Base-by-base conservation (phyloP, 2,888 invertebrate genomes). In the Oligia fasciuncula region DNA sequence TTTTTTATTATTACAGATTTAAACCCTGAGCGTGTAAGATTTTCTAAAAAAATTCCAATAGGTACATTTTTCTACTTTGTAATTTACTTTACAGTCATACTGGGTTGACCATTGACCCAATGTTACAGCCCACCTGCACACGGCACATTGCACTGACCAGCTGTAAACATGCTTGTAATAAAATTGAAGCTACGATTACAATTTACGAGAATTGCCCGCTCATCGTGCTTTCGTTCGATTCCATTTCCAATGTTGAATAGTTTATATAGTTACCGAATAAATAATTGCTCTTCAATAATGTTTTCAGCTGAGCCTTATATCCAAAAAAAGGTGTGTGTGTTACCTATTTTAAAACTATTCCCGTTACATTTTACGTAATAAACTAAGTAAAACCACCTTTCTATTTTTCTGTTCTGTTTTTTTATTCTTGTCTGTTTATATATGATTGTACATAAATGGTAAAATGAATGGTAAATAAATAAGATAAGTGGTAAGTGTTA, bases 191-290 rank as follows among this genome's bases (percentile, higher is more conserved):
- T 69, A 70, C 43, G 11, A 60, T 63, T 49, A n/a, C 29, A 67
- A 75, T 83, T 85, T 80, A 83, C 23, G 85, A 85, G 23, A 46
- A 83, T 40, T n/a, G 71, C 60, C 43, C 29, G 54, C 57, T 75
- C 71, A 60, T 85, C 67, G 70, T 9, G 51, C 17, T 82, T 49
- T 49, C 57, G 23, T 69, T 46, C 57, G 17, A 83, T 75, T 23
- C 54, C 29, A 63, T 71, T 85, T 80, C 68, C 75, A 75, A 68
- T 54, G 68, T 63, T 63, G 35, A 71, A 60, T 67, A 80, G 40
- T 72, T 62, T 72, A 83, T 66, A 46, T 11, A 68, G 57, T 72
- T 67, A 60, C 65, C 4, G 43, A 70, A 60, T 65, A 51, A 35
- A 62, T 71, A 71, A 80, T 54, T 72, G 62, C 14, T 73, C 72